Percentiles rank a stretch among this genome's conserved stretches.
Evolutionary conservation across 2,888 invertebrate genomes (phyloP).

Genomic region (Alentia gelatinosa): DNA sequence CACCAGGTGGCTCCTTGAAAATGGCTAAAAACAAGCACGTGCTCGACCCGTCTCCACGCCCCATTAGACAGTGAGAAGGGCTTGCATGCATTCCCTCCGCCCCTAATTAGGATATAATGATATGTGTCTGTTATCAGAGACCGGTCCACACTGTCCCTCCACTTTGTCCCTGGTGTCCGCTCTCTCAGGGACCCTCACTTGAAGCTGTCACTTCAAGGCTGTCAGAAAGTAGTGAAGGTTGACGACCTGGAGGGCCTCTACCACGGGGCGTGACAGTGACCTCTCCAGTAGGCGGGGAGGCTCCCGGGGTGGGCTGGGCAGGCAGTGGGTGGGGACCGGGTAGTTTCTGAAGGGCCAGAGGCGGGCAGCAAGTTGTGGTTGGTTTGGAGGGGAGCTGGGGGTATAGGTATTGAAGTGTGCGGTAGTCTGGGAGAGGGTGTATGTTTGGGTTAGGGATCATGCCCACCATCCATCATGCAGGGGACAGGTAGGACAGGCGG

Average conservation of each 20-base stretch:
- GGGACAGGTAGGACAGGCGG: conserved; percentile 32
- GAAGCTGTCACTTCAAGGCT: conserved; percentile 23
- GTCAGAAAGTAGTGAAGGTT: background rate
- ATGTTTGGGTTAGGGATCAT: conserved; percentile 39
- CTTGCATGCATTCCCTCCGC: background rate
- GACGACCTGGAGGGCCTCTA: background rate
- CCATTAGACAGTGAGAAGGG: background rate
- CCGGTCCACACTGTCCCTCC: background rate
- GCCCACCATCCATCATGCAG: background rate
- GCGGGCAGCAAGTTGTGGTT: background rate
- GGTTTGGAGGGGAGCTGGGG: background rate
- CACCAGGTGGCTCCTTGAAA: too few relatives aligned
- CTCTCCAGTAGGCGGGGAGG: background rate
- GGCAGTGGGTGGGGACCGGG: background rate
- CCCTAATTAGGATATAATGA: background rate
- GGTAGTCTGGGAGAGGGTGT: background rate
- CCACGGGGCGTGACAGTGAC: background rate
- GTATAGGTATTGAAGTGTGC: background rate
- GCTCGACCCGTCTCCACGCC: background rate
- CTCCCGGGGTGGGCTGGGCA: background rate
- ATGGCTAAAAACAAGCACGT: too few relatives aligned
- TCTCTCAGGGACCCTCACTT: background rate
- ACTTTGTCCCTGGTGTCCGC: background rate
- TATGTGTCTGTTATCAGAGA: background rate
- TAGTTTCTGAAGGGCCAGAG: background rate